These are phyloP conservation scores for Aethes cnicana DNA, from an alignment of 2,888 invertebrate genomes.

Conservation along the genomic window DNA sequence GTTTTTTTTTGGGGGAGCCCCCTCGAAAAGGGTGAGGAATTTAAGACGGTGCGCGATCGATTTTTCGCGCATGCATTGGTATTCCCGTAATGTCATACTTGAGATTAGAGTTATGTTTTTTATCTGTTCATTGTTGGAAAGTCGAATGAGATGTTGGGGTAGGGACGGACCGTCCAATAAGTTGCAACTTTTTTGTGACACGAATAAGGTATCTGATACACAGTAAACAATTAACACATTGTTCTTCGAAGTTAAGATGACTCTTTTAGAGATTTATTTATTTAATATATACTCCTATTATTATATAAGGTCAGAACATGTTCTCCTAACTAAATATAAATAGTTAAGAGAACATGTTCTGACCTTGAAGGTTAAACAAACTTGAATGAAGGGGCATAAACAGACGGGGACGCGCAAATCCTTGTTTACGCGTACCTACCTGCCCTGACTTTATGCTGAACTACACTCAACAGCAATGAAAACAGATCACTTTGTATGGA, in stretches of 20 bases:
- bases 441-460: neutral
- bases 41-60: conserved; percentile 80
- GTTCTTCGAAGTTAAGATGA: too few relatives aligned
- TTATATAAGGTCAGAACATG: too few relatives aligned
- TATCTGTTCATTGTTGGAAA: conserved; percentile 38
- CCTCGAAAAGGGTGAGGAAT: conserved; percentile 82
- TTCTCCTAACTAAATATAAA: too few relatives aligned
- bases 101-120: conserved; percentile 79
- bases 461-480: too few relatives aligned
- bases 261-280: too few relatives aligned
- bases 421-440: neutral
- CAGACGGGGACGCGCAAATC: too few relatives aligned
- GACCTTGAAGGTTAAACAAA: neutral
- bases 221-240: too few relatives aligned
- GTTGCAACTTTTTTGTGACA: conserved; percentile 3
- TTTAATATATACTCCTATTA: too few relatives aligned
- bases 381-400: neutral
- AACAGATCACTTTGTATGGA: too few relatives aligned
- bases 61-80: conserved; percentile 82
- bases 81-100: conserved; percentile 81
- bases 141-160: conserved; percentile 18
- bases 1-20: conserved; percentile 82
- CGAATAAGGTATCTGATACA: neutral
- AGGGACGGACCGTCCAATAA: conserved; percentile 1
- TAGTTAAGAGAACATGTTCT: neutral